phyloP scores from a whole-genome alignment of 2,113 vertebrate species.

The Polypterus bichir region DNA sequence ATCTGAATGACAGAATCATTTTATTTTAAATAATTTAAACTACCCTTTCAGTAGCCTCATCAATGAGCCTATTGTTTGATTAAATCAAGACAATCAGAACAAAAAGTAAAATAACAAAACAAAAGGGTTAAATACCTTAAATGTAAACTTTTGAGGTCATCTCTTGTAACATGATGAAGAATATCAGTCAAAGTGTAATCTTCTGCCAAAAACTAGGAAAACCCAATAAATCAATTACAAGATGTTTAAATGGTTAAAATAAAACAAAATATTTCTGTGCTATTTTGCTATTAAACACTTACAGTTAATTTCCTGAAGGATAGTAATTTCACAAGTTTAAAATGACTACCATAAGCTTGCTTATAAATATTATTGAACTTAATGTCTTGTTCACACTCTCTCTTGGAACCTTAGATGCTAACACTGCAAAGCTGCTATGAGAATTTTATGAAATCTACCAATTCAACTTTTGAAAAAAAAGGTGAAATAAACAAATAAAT shows the following conservation, averaged over 20 bases:
- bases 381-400: too few relatives aligned
- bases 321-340: not conserved
- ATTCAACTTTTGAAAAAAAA: too few relatives aligned
- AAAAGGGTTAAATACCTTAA: constrained; percentile 60
- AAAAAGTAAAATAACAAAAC: not conserved
- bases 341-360: not conserved
- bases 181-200: constrained; percentile 77
- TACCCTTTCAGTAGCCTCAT: too few relatives aligned
- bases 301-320: not conserved
- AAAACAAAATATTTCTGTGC: not conserved
- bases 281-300: not conserved
- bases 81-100: too few relatives aligned
- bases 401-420: too few relatives aligned
- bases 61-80: too few relatives aligned
- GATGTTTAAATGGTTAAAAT: not conserved
- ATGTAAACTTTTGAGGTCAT: constrained; percentile 83
- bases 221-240: not conserved
- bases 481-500: too few relatives aligned
- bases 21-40: not conserved
- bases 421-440: too few relatives aligned
- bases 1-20: not conserved
- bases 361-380: not conserved
- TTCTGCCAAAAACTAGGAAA: constrained; percentile 58
- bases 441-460: too few relatives aligned
- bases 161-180: constrained; percentile 77